These are phyloP conservation scores for Hoplostethus atlanticus DNA, from an alignment of 2,797 vertebrate species.

Conservation along the genomic window DNA sequence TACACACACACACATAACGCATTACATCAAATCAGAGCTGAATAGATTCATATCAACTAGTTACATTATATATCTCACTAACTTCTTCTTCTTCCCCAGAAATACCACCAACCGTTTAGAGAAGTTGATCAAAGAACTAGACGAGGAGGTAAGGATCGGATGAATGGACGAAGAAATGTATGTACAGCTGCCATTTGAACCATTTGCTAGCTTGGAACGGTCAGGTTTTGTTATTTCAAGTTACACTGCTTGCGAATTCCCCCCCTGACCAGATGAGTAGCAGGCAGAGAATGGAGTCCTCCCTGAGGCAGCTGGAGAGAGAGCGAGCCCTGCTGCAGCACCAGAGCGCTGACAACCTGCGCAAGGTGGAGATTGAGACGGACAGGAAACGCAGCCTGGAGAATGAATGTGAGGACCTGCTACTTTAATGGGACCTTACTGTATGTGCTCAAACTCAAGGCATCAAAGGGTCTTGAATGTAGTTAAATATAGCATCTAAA, in stretches of 20 bases:
- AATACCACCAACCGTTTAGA: conserved; percentile 91
- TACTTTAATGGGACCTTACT: no score
- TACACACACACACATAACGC: no score
- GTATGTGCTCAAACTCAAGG: no score
- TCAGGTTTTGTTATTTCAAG: not conserved
- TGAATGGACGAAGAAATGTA: not conserved
- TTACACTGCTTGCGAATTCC: not conserved
- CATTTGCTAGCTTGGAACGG: not conserved
- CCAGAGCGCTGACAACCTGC: conserved; percentile 91
- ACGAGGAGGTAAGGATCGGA: conserved; percentile 89
- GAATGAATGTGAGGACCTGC: conserved; percentile 88
- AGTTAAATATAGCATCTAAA: no score
- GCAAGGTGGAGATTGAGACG: conserved; percentile 92
- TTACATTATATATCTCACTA: no score
- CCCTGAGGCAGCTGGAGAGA: conserved; percentile 91
- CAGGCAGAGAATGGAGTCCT: conserved; percentile 90
- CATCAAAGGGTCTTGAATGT: no score
- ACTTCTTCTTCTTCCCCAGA: conserved; percentile 74
- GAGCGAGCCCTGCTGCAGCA: conserved; percentile 96
- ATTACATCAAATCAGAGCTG: no score
- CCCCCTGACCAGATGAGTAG: conserved; percentile 86
- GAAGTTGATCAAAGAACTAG: conserved; percentile 94
- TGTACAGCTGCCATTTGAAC: not conserved
- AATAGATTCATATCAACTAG: no score
- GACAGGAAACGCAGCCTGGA: conserved; percentile 94